phyloP scores from a whole-genome alignment of 2,797 vertebrate genomes.

The Takifugu rubripes region DNA sequence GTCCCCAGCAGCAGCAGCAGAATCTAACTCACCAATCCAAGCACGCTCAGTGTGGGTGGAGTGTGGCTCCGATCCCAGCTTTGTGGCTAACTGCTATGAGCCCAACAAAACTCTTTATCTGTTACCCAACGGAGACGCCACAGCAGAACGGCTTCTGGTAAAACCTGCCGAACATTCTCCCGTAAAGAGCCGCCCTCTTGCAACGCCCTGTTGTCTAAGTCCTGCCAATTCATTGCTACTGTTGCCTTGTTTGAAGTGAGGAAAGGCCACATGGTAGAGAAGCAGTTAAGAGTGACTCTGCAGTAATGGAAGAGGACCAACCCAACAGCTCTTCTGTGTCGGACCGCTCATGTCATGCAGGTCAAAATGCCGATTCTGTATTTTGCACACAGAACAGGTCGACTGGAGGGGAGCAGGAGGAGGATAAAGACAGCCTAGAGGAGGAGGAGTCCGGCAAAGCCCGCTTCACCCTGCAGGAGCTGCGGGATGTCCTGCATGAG shows the following conservation, averaged over 20 bases:
- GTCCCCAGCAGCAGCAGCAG: conserved; percentile 19
- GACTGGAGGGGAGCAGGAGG: conserved; percentile 50
- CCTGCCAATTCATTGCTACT: too few relatives aligned
- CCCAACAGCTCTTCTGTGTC: background rate
- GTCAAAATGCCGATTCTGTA: conserved; percentile 16
- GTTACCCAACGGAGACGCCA: conserved; percentile 31
- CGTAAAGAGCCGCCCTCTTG: too few relatives aligned
- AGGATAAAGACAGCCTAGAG: conserved; percentile 23
- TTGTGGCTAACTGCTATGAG: conserved; percentile 57
- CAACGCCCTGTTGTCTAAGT: too few relatives aligned
- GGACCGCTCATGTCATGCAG: background rate
- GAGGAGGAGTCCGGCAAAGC: conserved; percentile 83
- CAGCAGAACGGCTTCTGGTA: conserved; percentile 47
- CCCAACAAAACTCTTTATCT: conserved; percentile 29
- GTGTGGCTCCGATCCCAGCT: conserved; percentile 58
- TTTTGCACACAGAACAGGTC: conserved; percentile 59
- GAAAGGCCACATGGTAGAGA: too few relatives aligned
- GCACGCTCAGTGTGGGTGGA: conserved; percentile 68
- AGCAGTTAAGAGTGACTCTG: too few relatives aligned
- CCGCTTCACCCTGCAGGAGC: conserved; percentile 89
- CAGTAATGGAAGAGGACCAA: too few relatives aligned
- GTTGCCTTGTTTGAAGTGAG: too few relatives aligned
- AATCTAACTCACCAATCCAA: conserved; percentile 21
- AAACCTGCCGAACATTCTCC: conserved; percentile 9
- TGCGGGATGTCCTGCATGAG: conserved; percentile 89